Base-by-base conservation (phyloP, 2,888 invertebrate genomes). In the Apamea monoglypha region DNA sequence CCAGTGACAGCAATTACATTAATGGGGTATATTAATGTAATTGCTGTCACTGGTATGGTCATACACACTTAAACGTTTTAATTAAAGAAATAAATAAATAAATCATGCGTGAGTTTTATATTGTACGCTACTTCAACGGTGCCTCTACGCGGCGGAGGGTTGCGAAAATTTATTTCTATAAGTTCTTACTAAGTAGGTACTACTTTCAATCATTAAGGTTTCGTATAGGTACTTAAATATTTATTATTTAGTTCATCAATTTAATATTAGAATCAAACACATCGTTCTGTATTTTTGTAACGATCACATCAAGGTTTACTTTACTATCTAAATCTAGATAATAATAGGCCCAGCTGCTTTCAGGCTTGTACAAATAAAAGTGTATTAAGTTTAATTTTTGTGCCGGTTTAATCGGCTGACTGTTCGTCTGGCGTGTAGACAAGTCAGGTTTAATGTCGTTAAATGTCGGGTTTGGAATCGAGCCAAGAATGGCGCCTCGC, bases 401-500 rank as follows among this genome's bases (percentile, higher is more conserved):
- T 66, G 36, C 53, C 32, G 50, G 16, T 76, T 40, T 61, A 76
- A 68, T 71, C 50, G 29, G 25, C 47, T 68, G 74, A 78, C 44
- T 74, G 59, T 63, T 64, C 53, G 47, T 68, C 71, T 61, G 56
- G 73, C 29, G 64, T 56, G 67, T 63, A 76, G 64, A 78, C 68
- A 76, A 78, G 74, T 81, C 72, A 78, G 71, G 64, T 76, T 80
- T 74, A 77, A 79, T 73, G 78, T 75, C 56, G 66, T 77, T 75
- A 53, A 76, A 76, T 74, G 74, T 74, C 25, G 68, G 73, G 29
- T 68, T 80, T 80, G 85, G 87, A 68, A 44, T 47, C 56, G n/a
- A 66, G 80, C 85, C 80, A 81, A 61, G 32, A 84, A 84, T 76
- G 80, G 86, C 84, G 75, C 76, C 50, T 64, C 44, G 66, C 40